Conservation (phyloP, 2,113 vertebrate genomes). For the Diadophis punctatus region DNA sequence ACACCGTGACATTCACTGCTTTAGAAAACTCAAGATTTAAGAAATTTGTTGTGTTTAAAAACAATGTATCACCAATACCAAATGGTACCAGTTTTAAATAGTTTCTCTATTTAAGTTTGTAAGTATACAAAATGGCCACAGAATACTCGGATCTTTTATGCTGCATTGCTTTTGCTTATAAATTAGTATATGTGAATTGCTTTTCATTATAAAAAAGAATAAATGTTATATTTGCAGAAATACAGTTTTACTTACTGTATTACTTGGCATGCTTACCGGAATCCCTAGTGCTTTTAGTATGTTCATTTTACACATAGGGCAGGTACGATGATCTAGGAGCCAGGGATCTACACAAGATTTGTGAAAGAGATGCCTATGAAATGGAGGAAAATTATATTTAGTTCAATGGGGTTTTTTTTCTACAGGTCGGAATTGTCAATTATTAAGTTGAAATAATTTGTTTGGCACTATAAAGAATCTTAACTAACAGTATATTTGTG, state of each 20-base stretch:
- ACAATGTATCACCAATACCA: background rate
- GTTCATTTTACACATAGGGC: slow-evolving; percentile 99
- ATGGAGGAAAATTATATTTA: slow-evolving; percentile 52
- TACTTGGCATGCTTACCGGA: slow-evolving; percentile 75
- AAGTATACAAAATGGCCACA: background rate
- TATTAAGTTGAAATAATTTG: background rate
- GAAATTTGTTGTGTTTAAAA: background rate
- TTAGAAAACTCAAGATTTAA: background rate
- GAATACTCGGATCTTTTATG: background rate
- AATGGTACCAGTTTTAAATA: background rate
- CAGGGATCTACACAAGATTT: slow-evolving; percentile 98
- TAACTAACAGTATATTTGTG: background rate
- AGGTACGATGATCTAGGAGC: slow-evolving; percentile 96
- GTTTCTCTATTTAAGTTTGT: background rate
- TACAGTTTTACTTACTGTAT: background rate
- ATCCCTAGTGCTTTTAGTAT: slow-evolving; percentile 97
- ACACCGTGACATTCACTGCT: too few species aligned
- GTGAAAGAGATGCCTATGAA: slow-evolving; percentile 93
- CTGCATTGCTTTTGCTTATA: background rate
- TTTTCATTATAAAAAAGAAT: background rate
- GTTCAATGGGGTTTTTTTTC: slow-evolving; percentile 8
- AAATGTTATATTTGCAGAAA: background rate
- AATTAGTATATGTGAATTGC: background rate
- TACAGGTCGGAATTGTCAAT: background rate
- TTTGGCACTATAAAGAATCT: background rate